Evolutionary conservation across 2,113 vertebrate genomes (phyloP).

Genomic region (Lampris incognitus): DNA sequence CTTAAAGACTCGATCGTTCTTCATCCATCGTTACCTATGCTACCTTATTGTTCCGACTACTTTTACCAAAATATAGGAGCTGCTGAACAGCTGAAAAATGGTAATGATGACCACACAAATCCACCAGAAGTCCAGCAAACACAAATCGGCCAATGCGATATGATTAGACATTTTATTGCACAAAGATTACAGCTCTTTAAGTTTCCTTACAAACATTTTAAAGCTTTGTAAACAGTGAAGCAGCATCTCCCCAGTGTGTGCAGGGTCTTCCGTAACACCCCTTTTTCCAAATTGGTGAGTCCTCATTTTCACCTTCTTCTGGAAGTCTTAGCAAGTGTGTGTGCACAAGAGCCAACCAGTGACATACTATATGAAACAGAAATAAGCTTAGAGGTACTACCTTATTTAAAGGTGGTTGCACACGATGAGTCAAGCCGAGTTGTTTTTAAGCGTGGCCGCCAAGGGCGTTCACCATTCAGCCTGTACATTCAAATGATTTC

Average conservation of each 20-base stretch:
- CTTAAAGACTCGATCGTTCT: too few relatives aligned
- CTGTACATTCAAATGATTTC: background rate
- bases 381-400: constrained; percentile 9
- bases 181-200: constrained; percentile 68
- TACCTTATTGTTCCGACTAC: too few relatives aligned
- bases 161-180: constrained; percentile 78
- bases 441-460: background rate
- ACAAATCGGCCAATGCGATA: background rate
- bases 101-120: background rate
- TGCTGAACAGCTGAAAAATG: background rate
- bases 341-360: constrained; percentile 46
- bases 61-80: background rate
- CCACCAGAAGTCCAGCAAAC: constrained; percentile 4
- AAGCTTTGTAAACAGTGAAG: constrained; percentile 83
- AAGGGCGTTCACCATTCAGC: background rate
- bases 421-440: background rate
- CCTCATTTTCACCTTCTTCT: constrained; percentile 21
- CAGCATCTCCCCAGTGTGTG: constrained; percentile 58
- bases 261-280: constrained; percentile 34
- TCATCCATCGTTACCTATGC: too few relatives aligned
- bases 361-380: constrained; percentile 47
- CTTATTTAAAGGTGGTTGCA: background rate
- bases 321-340: constrained; percentile 13
- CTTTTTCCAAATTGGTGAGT: constrained; percentile 23
- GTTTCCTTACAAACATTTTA: constrained; percentile 72